Base-by-base conservation (phyloP, 1,140 invertebrate genomes). In the Polypedilum pembai region DNA sequence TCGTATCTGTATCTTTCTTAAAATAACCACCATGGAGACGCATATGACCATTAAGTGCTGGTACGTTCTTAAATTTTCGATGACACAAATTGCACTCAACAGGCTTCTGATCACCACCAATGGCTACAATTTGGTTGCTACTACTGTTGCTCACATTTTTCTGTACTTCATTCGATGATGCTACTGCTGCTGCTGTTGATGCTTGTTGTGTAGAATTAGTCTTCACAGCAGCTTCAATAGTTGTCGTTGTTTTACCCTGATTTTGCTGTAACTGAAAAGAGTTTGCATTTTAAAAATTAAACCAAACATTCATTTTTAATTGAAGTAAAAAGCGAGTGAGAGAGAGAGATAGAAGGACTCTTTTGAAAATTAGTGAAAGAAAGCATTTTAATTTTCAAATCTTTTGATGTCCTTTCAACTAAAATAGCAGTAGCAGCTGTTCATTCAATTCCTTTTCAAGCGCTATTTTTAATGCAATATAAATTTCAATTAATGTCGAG, bases 11-110 rank as follows among this genome's bases (percentile, higher is more conserved):
- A 80, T 94, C 92, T 91, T 96, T 97, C 83, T 97, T 97, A 80
- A 96, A 94, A 83, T 97, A 98, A 74, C 95, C 95, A 15, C 96
- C 96, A 84, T 98, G 95, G 21, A 98, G 85, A 78, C 96, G 86
- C 95, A 98, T 98, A 80, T 98, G 95, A 15, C 96, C 95, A 85
- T 98, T 98, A 40, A 98, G 87, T 17, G 95, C 96, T 7, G 95
- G 94, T 82, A 97, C 92, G 83, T 98, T 98, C 85, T 98, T 98
- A 84, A 98, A 98, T 82, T 94, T 92, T 73, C 94, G 87, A 82
- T 95, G 92, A 82, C 96, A 98, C 56, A 98, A 87, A 83, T 94
- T 94, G 83, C 96, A 98, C 82, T 95, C 93, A 21, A 96, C 94
- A 24, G 93, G 94, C 80, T 94, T 94, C 17, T 86, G 85, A 75